phyloP scores from a whole-genome alignment of 2,888 invertebrate genomes.

The Uropetala carovei region DNA sequence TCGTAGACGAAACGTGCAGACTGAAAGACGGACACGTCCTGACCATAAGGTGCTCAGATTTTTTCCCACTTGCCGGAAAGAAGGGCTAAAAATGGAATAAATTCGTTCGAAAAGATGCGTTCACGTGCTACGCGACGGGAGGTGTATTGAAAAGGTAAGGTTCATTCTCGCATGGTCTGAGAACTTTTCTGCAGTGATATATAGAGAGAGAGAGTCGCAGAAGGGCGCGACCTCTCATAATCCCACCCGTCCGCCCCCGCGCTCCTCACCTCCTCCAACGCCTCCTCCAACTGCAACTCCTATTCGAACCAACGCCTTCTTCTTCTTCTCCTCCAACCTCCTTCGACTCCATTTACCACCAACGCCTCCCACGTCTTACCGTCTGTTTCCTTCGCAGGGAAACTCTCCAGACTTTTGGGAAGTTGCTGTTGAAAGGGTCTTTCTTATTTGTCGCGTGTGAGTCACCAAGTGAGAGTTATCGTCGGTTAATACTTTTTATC shows the following conservation, averaged over 20 bases:
- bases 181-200: not conserved
- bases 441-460: too few relatives aligned
- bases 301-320: not conserved
- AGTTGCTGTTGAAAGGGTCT: too few relatives aligned
- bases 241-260: not conserved
- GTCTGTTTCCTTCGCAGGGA: not conserved
- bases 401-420: too few relatives aligned
- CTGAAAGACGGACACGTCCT: too few relatives aligned
- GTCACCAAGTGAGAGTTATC: too few relatives aligned
- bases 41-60: too few relatives aligned
- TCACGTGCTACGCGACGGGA: too few relatives aligned
- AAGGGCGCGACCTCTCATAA: conserved; percentile 4
- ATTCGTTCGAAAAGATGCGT: too few relatives aligned
- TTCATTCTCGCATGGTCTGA: not conserved
- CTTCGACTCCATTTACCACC: not conserved
- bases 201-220: not conserved
- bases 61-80: too few relatives aligned
- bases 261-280: not conserved
- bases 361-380: not conserved
- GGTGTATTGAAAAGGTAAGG: not conserved
- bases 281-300: not conserved
- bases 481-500: too few relatives aligned
- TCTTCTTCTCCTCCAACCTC: not conserved
- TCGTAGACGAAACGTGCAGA: too few relatives aligned
- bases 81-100: too few relatives aligned